These are phyloP conservation scores for Scatophagus argus DNA, from an alignment of 2,113 vertebrate species.

Conservation along the genomic window DNA sequence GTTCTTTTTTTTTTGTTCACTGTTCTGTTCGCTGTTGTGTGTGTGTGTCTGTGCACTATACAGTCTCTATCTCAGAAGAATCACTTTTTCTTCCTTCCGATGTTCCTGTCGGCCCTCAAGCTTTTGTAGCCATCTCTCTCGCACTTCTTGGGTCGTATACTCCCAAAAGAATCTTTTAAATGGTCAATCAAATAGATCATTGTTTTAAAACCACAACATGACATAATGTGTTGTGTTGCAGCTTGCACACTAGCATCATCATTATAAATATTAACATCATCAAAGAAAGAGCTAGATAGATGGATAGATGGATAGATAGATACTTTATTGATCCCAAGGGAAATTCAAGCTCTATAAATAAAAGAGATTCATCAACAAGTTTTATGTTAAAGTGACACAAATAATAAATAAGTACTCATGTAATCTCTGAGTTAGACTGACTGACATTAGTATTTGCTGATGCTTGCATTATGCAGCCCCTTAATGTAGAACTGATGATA, in stretches of 20 bases:
- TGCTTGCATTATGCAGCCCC: slow-evolving; percentile 4
- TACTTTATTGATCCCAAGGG: too few species aligned
- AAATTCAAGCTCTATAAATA: background rate
- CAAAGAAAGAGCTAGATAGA: too few species aligned
- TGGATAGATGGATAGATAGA: too few species aligned
- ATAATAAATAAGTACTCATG: too few species aligned
- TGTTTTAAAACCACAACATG: background rate
- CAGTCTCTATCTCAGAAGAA: background rate
- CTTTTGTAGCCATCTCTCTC: slow-evolving; percentile 9
- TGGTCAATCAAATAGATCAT: background rate
- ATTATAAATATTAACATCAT: too few species aligned
- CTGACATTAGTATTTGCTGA: slow-evolving; percentile 40
- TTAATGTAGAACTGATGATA: slow-evolving; percentile 34
- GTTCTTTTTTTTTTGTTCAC: slow-evolving; percentile 36
- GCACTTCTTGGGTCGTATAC: background rate
- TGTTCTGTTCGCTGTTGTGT: slow-evolving; percentile 7
- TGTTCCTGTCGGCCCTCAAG: slow-evolving; percentile 5
- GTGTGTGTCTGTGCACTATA: background rate
- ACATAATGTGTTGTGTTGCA: background rate
- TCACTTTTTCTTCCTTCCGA: slow-evolving; percentile 12
- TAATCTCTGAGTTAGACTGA: too few species aligned
- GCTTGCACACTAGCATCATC: background rate
- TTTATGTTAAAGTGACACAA: background rate
- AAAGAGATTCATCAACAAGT: background rate
- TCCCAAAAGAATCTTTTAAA: background rate